Conservation (phyloP, 2,888 invertebrate species). For the Tenthredo amoena region DNA sequence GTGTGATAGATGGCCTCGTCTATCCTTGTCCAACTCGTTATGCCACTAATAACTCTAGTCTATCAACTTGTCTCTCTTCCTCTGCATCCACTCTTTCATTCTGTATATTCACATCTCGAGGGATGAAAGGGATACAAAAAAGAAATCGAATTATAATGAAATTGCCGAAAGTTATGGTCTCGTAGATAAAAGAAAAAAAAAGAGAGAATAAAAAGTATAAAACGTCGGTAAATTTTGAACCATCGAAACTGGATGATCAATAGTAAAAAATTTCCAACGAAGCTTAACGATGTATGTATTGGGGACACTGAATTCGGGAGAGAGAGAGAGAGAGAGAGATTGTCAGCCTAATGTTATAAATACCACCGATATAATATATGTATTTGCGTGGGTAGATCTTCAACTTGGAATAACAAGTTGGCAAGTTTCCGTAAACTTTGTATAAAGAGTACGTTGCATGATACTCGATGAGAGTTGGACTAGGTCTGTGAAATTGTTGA, state of each 20-base stretch:
- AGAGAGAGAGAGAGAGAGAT: background rate
- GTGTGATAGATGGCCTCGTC: conserved; percentile 50
- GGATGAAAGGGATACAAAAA: background rate
- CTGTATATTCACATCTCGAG: background rate
- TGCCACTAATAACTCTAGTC: conserved; percentile 24
- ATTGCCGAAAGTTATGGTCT: background rate
- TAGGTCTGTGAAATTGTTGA: background rate
- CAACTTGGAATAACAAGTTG: background rate
- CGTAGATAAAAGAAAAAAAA: background rate
- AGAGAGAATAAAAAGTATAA: background rate
- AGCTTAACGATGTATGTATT: background rate
- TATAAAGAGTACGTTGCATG: background rate
- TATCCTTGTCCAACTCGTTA: conserved; percentile 39
- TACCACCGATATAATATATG: conserved; percentile 1
- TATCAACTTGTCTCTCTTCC: background rate
- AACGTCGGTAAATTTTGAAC: background rate
- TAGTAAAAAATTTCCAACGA: background rate
- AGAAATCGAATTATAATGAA: background rate
- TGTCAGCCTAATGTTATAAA: conserved; percentile 10
- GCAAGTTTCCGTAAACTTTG: background rate
- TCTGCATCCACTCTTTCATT: background rate
- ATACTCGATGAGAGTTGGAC: background rate
- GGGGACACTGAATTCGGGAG: background rate
- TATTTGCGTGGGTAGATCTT: background rate
- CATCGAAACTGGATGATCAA: background rate